phyloP scores from a whole-genome alignment of 2,888 invertebrate species.

The Carabus problematicus region DNA sequence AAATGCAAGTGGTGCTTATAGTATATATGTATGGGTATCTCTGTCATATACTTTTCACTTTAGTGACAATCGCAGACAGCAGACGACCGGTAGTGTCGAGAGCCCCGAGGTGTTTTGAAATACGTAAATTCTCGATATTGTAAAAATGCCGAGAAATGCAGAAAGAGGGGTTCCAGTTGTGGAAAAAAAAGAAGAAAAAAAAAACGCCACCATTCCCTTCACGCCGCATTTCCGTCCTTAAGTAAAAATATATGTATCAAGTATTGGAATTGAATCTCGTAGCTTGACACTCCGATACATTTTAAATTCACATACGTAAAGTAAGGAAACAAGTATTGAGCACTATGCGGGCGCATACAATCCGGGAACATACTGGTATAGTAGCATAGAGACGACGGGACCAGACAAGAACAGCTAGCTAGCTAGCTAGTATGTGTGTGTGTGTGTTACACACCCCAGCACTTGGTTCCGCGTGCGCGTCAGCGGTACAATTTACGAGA shows the following conservation, averaged over 20 bases:
- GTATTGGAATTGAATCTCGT: conserved; percentile 58
- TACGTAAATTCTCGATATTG: conserved; percentile 59
- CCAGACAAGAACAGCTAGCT: background rate
- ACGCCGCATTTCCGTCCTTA: conserved; percentile 56
- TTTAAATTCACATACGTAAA: conserved; percentile 59
- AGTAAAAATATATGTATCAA: conserved; percentile 62
- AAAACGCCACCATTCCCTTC: conserved; percentile 29
- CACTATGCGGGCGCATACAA: background rate
- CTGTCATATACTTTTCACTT: no score
- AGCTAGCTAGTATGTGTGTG: background rate
- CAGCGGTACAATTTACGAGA: conserved; percentile 39
- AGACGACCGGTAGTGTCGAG: no score
- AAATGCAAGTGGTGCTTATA: no score
- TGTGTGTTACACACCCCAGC: background rate
- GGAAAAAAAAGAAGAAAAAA: conserved; percentile 20
- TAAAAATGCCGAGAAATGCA: conserved; percentile 41
- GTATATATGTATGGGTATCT: no score
- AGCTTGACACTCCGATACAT: conserved; percentile 57
- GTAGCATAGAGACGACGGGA: conserved; percentile 4
- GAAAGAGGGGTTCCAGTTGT: conserved; percentile 26
- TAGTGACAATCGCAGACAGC: no score
- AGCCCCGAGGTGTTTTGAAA: conserved; percentile 58
- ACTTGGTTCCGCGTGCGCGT: conserved; percentile 20
- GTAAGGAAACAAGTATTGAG: conserved; percentile 53
- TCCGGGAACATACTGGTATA: background rate